Evolutionary conservation across 2,797 vertebrate genomes (phyloP), one percentile per base, ranked within the genome.

Genomic region (Gallinago stenura): DNA sequence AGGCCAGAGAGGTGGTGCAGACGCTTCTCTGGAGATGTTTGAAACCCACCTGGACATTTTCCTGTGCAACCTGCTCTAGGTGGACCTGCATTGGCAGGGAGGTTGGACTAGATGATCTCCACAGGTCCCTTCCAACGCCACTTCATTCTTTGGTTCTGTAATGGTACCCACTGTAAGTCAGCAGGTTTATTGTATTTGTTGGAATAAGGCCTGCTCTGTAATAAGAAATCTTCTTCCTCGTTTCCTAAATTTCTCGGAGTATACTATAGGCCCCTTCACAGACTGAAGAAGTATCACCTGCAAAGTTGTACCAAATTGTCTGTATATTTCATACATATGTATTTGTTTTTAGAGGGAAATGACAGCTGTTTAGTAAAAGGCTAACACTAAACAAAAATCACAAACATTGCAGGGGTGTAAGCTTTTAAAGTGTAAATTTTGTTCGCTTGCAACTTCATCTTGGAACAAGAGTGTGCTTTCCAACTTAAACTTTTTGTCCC

Each of bases 321-420:
- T 2, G 8, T 22, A 2, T 75, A 8, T 53, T 41, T 41, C 8
- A 9, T 78, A 35, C 28, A 15, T 51, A 51, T 26, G 8, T 51
- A 15, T 51, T 50, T 25, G 48, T 22, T 57, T 51, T 78, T n/a
- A 43, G 64, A 41, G 21, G 15, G 12, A 72, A 43, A 87, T 25
- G 6, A 22, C 20, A 62, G 25, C 48, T 58, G 10, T 64, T 90
- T 83, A 72, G 20, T 64, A 46, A 77, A 89, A 80, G 35, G 3
- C n/a, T 43, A 56, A 65, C 3, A 46, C 5, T 66, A 26, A 72
- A 72, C 77, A 50, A 45, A 16, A 9, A 14, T 5, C 22, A 16
- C 15, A 56, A 24, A 45, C 25, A 12, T n/a, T 77, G 6, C 25
- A 39, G 37, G 35, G 18, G 15, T 2, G 0, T 43, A 12, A 0